phyloP scores from a whole-genome alignment of 2,797 vertebrate species.

The Diceros bicornis region DNA sequence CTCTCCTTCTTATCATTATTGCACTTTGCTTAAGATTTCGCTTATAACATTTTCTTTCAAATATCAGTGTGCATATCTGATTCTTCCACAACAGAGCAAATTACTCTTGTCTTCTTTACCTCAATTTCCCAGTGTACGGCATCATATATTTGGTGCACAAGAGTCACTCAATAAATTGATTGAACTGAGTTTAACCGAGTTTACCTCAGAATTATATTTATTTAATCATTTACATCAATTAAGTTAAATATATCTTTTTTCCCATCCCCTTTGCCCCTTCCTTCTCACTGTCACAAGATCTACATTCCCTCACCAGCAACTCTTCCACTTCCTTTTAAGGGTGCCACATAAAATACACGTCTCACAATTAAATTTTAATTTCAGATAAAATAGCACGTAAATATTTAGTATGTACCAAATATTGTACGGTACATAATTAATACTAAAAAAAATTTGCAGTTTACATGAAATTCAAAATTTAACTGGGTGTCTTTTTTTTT shows the following conservation, averaged over 20 bases:
- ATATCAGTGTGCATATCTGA: neutral
- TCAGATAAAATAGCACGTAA: slow-evolving; percentile 5
- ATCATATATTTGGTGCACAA: neutral
- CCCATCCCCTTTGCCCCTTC: neutral
- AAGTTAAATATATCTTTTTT: neutral
- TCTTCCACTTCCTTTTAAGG: neutral
- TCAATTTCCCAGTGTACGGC: neutral
- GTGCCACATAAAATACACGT: neutral
- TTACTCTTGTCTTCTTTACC: neutral
- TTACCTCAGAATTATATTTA: neutral
- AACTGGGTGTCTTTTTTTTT: neutral
- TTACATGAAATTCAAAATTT: slow-evolving; percentile 6
- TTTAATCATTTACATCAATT: neutral
- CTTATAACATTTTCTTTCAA: neutral
- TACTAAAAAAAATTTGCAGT: neutral
- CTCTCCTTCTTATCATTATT: neutral
- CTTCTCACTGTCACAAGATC: neutral
- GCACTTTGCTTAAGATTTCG: neutral
- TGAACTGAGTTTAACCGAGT: neutral
- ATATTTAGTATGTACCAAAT: neutral
- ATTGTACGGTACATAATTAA: neutral
- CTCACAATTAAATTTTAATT: neutral
- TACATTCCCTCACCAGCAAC: neutral
- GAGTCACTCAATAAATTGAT: neutral
- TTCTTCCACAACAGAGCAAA: neutral